Evolutionary conservation across 2,888 invertebrate species (phyloP).

Genomic region (Drosophila seclusa): DNA sequence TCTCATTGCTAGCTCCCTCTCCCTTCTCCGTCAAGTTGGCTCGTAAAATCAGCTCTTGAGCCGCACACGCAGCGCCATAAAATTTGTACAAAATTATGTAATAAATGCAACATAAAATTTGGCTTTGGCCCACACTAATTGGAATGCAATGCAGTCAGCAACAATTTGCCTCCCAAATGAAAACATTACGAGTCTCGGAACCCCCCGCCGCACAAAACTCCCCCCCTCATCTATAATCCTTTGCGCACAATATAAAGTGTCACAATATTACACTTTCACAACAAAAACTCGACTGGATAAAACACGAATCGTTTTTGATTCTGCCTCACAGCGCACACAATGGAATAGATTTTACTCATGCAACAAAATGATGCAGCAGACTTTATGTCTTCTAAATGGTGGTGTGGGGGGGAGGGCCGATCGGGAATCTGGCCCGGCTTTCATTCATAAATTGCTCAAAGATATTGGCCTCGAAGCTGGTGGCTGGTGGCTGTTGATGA

Average conservation of each 20-base stretch:
- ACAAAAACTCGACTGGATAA: conserved; percentile 57
- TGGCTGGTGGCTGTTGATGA: conserved; percentile 13
- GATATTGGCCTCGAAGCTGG: conserved; percentile 58
- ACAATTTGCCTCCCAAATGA: conserved; percentile 57
- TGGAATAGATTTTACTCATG: conserved; percentile 23
- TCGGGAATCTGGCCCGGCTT: conserved; percentile 33
- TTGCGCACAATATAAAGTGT: conserved; percentile 80
- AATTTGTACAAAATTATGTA: conserved; percentile 77
- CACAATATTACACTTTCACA: conserved; percentile 83
- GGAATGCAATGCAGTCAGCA: conserved; percentile 74
- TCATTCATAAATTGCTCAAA: conserved; percentile 75
- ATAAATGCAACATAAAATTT: conserved; percentile 81
- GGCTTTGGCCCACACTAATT: conserved; percentile 71
- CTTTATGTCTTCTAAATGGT: conserved; percentile 68
- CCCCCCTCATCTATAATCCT: conserved; percentile 64
- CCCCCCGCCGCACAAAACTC: not conserved
- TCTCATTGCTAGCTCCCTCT: not conserved
- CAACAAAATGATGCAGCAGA: conserved; percentile 46
- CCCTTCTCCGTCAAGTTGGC: conserved; percentile 27
- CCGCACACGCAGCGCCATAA: conserved; percentile 68
- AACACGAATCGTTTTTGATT: conserved; percentile 65
- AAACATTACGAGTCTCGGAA: conserved; percentile 42
- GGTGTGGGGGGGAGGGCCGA: not conserved
- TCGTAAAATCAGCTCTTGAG: conserved; percentile 69
- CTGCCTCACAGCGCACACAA: conserved; percentile 52